Evolutionary conservation across 2,113 vertebrate species (phyloP).

Genomic region (Anguilla japonica): DNA sequence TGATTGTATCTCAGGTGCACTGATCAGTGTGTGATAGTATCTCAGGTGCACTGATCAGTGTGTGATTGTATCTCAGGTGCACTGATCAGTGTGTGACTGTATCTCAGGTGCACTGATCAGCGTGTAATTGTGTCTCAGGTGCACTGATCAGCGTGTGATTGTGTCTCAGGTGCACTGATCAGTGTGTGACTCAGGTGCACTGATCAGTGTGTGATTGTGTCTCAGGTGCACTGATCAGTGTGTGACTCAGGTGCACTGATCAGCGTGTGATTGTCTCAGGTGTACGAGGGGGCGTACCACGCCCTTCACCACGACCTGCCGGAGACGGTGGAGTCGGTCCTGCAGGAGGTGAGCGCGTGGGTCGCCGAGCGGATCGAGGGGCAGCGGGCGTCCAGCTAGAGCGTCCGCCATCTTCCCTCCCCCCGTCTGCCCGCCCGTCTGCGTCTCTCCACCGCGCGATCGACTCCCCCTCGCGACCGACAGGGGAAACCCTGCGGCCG

Average conservation of each 20-base stretch:
- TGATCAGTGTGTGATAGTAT: not conserved
- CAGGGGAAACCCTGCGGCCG: not conserved
- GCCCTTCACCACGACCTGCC: conserved; percentile 92
- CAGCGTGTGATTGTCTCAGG: conserved; percentile 65
- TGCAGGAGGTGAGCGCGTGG: conserved; percentile 85
- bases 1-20: not conserved
- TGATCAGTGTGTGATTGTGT: no score
- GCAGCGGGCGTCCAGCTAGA: conserved; percentile 36
- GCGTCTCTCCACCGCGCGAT: not conserved
- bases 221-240: no score
- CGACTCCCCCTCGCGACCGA: not conserved
- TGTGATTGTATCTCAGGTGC: conserved; percentile 71
- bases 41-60: not conserved
- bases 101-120: no score
- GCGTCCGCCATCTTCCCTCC: conserved; percentile 43
- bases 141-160: no score
- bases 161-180: no score
- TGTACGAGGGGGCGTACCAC: conserved; percentile 89
- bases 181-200: not conserved
- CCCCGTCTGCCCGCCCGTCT: conserved; percentile 32
- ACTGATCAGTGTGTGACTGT: conserved; percentile 32
- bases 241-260: not conserved
- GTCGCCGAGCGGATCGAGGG: conserved; percentile 67
- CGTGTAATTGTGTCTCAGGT: no score
- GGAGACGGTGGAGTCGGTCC: conserved; percentile 77